These are phyloP conservation scores for Physocephala rufipes DNA, from an alignment of 2,888 invertebrate genomes.

Conservation along the genomic window DNA sequence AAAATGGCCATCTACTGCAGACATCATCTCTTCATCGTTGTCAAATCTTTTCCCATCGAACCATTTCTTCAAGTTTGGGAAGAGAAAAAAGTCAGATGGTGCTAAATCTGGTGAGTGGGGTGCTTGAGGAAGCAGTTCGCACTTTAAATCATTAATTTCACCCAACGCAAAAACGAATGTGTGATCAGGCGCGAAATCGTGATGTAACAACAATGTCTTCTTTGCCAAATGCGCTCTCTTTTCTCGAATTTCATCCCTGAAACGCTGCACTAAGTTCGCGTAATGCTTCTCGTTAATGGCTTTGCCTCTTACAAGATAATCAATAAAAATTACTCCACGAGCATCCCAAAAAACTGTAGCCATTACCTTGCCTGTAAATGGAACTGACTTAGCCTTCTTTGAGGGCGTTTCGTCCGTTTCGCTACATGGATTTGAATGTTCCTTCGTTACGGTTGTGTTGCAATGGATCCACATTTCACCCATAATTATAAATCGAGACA, in stretches of 20 bases:
- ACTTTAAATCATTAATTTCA: not conserved
- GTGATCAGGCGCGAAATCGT: slow-evolving; percentile 11
- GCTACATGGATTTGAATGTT: slow-evolving; percentile 24
- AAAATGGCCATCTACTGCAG: too few relatives aligned
- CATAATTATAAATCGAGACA: too few relatives aligned
- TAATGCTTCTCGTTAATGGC: slow-evolving; percentile 23
- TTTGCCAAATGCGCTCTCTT: slow-evolving; percentile 19
- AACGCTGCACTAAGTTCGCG: slow-evolving; percentile 1
- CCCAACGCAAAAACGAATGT: not conserved
- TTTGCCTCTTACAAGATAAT: slow-evolving; percentile 29
- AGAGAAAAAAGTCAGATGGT: not conserved
- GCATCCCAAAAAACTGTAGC: slow-evolving; percentile 33
- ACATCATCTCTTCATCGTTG: not conserved
- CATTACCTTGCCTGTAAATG: slow-evolving; percentile 20
- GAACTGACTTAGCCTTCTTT: slow-evolving; percentile 26
- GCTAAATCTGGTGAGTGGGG: not conserved
- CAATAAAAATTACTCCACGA: slow-evolving; percentile 25
- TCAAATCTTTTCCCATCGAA: not conserved
- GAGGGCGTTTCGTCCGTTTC: slow-evolving; percentile 19
- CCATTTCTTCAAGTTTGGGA: not conserved
- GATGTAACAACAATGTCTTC: slow-evolving; percentile 22
- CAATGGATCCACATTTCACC: not conserved
- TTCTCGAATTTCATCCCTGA: slow-evolving; percentile 16
- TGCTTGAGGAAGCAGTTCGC: not conserved
- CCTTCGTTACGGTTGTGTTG: slow-evolving; percentile 1